phyloP scores from a whole-genome alignment of 2,113 vertebrate species.

The Cebus imitator region DNA sequence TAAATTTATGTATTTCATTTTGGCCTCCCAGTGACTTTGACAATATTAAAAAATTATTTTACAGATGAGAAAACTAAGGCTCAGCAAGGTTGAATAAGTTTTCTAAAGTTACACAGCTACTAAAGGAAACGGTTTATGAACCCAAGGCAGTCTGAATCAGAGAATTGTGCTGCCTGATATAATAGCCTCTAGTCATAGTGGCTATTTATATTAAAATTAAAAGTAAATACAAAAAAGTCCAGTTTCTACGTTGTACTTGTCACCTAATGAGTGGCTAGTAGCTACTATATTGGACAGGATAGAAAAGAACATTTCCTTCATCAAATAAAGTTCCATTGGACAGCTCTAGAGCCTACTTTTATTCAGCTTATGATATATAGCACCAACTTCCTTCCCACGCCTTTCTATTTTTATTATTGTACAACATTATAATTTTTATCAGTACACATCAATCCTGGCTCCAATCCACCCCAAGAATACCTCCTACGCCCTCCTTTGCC shows the following conservation, averaged over 20 bases:
- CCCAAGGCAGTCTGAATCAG: not conserved
- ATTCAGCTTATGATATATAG: not conserved
- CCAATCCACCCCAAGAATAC: not conserved
- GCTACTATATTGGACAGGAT: not conserved
- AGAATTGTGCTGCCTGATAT: not conserved
- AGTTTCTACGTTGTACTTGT: not conserved
- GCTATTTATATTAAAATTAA: not conserved
- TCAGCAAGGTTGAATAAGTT: not conserved
- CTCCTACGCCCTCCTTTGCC: not conserved
- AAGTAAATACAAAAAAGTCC: not conserved
- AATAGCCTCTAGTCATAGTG: not conserved
- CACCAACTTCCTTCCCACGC: rapidly evolving
- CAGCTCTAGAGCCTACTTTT: rapidly evolving
- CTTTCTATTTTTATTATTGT: not conserved
- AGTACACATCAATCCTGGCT: not conserved
- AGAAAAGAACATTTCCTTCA: too few species aligned
- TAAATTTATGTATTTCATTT: not conserved
- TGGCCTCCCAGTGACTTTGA: not conserved
- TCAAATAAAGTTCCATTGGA: too few species aligned
- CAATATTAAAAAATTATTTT: not conserved
- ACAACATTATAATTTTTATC: not conserved
- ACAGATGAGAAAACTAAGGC: not conserved
- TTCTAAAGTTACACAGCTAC: not conserved
- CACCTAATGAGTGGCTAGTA: not conserved
- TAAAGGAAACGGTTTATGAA: not conserved